Conservation (phyloP, 2,888 invertebrate species). For the Nomada flava region DNA sequence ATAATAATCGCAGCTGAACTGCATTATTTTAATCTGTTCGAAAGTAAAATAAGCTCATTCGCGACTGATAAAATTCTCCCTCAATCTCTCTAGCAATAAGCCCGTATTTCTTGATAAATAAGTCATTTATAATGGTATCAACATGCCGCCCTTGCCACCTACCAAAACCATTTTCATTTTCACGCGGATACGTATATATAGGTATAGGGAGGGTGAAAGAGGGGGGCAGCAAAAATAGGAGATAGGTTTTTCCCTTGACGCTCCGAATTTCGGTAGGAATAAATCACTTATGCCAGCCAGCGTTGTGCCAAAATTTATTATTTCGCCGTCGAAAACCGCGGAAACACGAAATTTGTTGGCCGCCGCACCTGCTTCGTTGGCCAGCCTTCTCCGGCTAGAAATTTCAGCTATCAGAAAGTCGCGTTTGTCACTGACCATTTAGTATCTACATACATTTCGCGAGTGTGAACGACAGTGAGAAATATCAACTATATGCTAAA, state of each 20-base stretch:
- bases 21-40: no score
- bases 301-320: slow-evolving; percentile 19
- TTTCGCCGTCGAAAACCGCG: slow-evolving; percentile 7
- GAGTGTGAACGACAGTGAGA: background rate
- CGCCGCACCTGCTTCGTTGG: background rate
- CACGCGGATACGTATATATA: background rate
- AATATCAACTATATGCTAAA: no score
- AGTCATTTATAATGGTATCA: slow-evolving; percentile 15
- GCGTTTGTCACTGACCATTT: background rate
- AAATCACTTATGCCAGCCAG: slow-evolving; percentile 18
- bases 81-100: background rate
- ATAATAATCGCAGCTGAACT: no score
- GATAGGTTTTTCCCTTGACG: background rate
- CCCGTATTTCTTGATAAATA: background rate
- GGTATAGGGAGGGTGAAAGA: background rate
- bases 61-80: no score
- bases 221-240: background rate
- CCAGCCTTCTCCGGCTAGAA: background rate
- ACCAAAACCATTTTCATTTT: slow-evolving; percentile 25
- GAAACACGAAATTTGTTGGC: background rate
- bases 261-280: slow-evolving; percentile 14
- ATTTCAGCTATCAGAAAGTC: background rate
- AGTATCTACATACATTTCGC: background rate
- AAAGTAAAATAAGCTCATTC: no score
- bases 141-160: slow-evolving; percentile 7